Base-by-base conservation (phyloP, 1,140 invertebrate species). In the Drosophila obscura region DNA sequence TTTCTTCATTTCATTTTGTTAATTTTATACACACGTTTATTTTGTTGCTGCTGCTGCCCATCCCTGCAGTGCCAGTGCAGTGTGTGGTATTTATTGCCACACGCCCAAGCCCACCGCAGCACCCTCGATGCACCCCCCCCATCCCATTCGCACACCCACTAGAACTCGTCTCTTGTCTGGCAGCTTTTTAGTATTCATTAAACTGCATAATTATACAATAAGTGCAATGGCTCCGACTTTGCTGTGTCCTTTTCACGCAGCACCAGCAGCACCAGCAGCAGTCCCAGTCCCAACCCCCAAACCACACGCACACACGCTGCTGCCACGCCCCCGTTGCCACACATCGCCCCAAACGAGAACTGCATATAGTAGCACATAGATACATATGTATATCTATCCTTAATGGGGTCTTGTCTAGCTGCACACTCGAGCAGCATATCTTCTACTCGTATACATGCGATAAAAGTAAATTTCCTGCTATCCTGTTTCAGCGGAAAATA, bases 161-260 rank as follows among this genome's bases (percentile, higher is more conserved):
- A 35, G 26, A 51, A 5, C 35, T 39, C 4, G 35, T 39, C 35
- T 39, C 35, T 39, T 13, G 26, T 55, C 58, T 58, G 63, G 41
- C 59, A 85, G 51, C 82, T 87, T 87, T 85, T 85, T 85, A 85
- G 78, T 85, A 85, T 85, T 85, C 81, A 85, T 85, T 85, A 85
- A 85, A 85, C 80, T 85, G 83, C 81, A 87, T 87, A 85, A 85
- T 85, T 85, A 85, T 85, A 85, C 82, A 85, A 85, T 85, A 87
- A 88, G 78, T 82, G 82, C 82, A 87, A 77, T 83, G 74, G 59
- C 83, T 88, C 66, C 65, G 74, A 77, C 67, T 73, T 68, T 56
- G 52, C 69, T 41, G 55, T 44, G 44, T 66, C 60, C 63, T 46
- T 15, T n/a, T 11, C 8, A 4, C 61, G 35, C 11, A 16, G 7